These are phyloP conservation scores for Diadegma fenestrale DNA, from an alignment of 2,888 invertebrate genomes.

Conservation along the genomic window DNA sequence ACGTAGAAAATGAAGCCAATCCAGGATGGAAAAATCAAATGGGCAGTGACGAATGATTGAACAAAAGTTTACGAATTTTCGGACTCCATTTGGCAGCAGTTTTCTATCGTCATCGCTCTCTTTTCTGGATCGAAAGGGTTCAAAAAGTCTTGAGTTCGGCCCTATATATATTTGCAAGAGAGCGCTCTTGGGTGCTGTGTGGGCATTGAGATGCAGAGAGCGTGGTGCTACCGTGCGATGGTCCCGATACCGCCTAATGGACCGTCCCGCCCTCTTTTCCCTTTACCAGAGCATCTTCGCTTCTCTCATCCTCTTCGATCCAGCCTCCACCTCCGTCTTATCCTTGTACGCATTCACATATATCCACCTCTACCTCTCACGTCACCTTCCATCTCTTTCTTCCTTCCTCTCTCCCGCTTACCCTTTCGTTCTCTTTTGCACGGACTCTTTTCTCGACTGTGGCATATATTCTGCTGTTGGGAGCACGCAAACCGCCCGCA, in stretches of 20 bases:
- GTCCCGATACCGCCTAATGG: constrained; percentile 85
- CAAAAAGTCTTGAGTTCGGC: constrained; percentile 73
- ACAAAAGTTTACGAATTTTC: constrained; percentile 44
- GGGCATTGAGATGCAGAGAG: constrained; percentile 84
- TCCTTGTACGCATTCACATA: constrained; percentile 61
- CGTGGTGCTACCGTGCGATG: constrained; percentile 85
- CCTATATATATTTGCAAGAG: constrained; percentile 69
- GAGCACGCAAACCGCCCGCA: constrained; percentile 58
- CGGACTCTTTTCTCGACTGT: constrained; percentile 39
- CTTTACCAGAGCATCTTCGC: constrained; percentile 73
- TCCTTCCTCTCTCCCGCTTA: constrained; percentile 42
- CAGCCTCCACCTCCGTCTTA: constrained; percentile 75
- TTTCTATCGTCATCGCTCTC: constrained; percentile 26
- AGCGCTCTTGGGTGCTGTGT: constrained; percentile 67
- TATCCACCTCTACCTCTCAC: constrained; percentile 65
- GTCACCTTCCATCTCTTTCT: constrained; percentile 69
- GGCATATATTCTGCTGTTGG: constrained; percentile 48
- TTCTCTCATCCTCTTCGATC: constrained; percentile 71
- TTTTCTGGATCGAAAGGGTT: constrained; percentile 56
- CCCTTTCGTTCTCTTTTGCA: constrained; percentile 47
- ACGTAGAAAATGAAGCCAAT: background rate
- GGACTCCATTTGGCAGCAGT: constrained; percentile 25
- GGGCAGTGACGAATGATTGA: constrained; percentile 71
- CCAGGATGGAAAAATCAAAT: constrained; percentile 26
- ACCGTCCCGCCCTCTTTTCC: constrained; percentile 83